A percentile compares a stretch with the other conserved stretches of the same genome.
These are phyloP conservation scores for Netelia virgata DNA, from an alignment of 2,888 invertebrate genomes.

Conservation along the genomic window DNA sequence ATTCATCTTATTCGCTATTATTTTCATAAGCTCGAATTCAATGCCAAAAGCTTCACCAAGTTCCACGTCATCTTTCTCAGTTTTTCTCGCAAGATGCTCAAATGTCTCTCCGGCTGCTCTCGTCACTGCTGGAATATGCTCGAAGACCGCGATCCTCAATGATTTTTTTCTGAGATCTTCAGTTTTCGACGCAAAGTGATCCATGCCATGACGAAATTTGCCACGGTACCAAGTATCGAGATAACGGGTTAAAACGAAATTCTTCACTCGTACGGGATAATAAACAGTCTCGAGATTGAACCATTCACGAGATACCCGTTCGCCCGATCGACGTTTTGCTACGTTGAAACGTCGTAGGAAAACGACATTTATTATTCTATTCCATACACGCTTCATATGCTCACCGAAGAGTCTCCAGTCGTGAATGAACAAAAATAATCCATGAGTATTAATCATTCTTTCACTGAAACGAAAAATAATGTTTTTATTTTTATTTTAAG, in stretches of 20 bases:
- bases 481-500: constrained; percentile 11
- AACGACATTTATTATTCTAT: constrained; percentile 90
- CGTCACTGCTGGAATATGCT: constrained; percentile 89
- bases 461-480: constrained; percentile 85
- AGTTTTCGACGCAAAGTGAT: constrained; percentile 83
- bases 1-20: constrained; percentile 90
- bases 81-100: neutral
- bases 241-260: constrained; percentile 87
- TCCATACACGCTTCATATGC: constrained; percentile 91
- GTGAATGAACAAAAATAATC: constrained; percentile 90
- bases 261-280: constrained; percentile 88
- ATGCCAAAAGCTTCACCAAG: constrained; percentile 85
- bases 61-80: constrained; percentile 8
- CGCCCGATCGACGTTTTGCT: constrained; percentile 74
- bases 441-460: constrained; percentile 89
- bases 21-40: constrained; percentile 90
- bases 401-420: constrained; percentile 89
- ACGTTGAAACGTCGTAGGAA: constrained; percentile 88
- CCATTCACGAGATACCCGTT: constrained; percentile 84
- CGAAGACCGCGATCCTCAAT: constrained; percentile 87
- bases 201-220: constrained; percentile 86
- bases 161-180: constrained; percentile 80
- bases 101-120: constrained; percentile 80
- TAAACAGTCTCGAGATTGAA: constrained; percentile 91
- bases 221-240: constrained; percentile 90